Evolutionary conservation across 2,113 vertebrate species (phyloP).

Genomic region (Talpa occidentalis): DNA sequence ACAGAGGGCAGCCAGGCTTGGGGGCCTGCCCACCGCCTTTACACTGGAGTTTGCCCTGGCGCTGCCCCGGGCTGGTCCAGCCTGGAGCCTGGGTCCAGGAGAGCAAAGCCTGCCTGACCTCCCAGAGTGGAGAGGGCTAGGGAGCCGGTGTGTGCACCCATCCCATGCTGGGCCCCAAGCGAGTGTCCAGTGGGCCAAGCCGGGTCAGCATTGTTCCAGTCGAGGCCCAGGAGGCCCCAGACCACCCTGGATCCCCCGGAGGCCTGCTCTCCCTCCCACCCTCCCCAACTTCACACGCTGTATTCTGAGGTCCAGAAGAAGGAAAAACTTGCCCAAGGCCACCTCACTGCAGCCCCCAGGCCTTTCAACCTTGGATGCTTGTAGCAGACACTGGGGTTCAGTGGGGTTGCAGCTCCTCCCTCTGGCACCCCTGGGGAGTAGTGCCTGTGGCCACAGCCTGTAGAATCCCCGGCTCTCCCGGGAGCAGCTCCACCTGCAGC

Average conservation of each 20-base stretch:
- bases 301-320: neutral
- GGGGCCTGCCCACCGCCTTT: neutral
- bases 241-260: neutral
- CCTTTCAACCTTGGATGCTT: neutral
- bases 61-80: accelerated
- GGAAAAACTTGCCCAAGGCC: neutral
- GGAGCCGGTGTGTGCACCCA: too few relatives aligned
- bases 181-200: too few relatives aligned
- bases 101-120: neutral
- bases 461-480: too few relatives aligned
- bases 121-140: accelerated
- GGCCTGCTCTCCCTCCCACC: neutral
- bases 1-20: neutral
- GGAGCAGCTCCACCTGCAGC: too few relatives aligned
- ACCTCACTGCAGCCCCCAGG: too few relatives aligned
- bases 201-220: too few relatives aligned
- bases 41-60: accelerated
- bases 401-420: neutral
- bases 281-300: neutral
- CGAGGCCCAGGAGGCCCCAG: neutral
- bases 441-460: neutral
- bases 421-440: neutral
- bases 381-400: neutral
- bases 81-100: accelerated
- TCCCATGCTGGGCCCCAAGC: too few relatives aligned